phyloP scores from a whole-genome alignment of 2,888 invertebrate genomes.

The Drepanosiphum platanoidis region DNA sequence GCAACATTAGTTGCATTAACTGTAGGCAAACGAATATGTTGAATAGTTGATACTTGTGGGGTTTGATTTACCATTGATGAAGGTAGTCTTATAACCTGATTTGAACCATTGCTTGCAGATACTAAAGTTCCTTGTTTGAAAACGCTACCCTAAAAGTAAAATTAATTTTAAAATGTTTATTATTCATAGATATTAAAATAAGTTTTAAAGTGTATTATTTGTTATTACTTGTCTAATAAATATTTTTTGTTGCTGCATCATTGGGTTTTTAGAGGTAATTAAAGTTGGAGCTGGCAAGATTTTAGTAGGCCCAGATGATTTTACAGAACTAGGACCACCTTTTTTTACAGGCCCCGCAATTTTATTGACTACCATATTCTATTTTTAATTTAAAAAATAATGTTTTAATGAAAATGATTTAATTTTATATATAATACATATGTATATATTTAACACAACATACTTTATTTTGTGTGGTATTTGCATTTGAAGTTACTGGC shows the following conservation, averaged over 20 bases:
- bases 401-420: constrained; percentile 33
- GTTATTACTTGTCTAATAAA: constrained; percentile 66
- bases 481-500: constrained; percentile 65
- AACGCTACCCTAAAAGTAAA: constrained; percentile 31
- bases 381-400: constrained; percentile 48
- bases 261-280: constrained; percentile 64
- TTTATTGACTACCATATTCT: constrained; percentile 70
- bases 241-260: constrained; percentile 67
- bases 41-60: constrained; percentile 53
- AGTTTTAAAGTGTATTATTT: constrained; percentile 28
- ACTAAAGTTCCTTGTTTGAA: constrained; percentile 55
- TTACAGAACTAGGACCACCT: constrained; percentile 71
- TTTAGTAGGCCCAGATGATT: constrained; percentile 78
- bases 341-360: constrained; percentile 67
- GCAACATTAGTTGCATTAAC: constrained; percentile 43
- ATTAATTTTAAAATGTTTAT: background rate
- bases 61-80: constrained; percentile 49
- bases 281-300: constrained; percentile 73
- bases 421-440: too few species aligned
- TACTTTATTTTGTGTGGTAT: constrained; percentile 42
- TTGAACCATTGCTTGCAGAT: constrained; percentile 40
- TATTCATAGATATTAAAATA: background rate
- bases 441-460: too few species aligned
- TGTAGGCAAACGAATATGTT: constrained; percentile 57
- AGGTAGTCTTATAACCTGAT: constrained; percentile 56